Evolutionary conservation across 2,113 vertebrate species (phyloP).

Genomic region (Brachionichthys hirsutus): DNA sequence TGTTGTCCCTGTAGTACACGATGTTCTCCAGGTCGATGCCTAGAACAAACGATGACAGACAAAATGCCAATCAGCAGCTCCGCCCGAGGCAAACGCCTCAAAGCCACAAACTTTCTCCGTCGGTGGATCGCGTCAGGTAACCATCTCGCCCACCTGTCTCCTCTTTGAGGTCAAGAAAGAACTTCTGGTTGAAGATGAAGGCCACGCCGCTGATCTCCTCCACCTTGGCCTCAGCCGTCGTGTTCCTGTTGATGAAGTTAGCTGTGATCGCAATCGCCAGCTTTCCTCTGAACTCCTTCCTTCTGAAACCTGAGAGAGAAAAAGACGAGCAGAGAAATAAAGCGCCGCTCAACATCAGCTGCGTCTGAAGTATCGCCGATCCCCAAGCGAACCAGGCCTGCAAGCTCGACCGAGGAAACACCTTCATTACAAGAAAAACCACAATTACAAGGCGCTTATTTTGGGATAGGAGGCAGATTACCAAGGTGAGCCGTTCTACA

Average conservation of each 20-base stretch:
- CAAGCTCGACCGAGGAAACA: neutral
- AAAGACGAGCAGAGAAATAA: constrained; percentile 6
- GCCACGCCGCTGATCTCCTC: constrained; percentile 98
- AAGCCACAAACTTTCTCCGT: too few species aligned
- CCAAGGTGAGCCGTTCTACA: constrained; percentile 40
- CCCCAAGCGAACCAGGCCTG: constrained; percentile 8
- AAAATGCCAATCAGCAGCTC: too few species aligned
- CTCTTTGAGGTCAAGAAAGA: constrained; percentile 95
- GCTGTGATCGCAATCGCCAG: constrained; percentile 97
- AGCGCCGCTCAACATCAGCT: neutral
- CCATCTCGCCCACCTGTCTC: constrained; percentile 84
- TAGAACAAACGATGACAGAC: constrained; percentile 54
- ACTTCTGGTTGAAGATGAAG: constrained; percentile 99
- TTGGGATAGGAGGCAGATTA: constrained; percentile 48
- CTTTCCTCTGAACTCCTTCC: constrained; percentile 96
- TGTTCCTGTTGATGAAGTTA: constrained; percentile 98
- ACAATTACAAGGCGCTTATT: constrained; percentile 57
- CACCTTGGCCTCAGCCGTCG: constrained; percentile 94
- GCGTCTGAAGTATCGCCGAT: too few species aligned
- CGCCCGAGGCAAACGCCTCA: too few species aligned
- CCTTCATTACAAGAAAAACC: constrained; percentile 3
- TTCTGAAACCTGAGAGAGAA: constrained; percentile 84
- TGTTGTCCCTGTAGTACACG: constrained; percentile 97
- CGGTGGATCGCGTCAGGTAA: neutral
- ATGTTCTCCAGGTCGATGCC: constrained; percentile 98